phyloP scores from a whole-genome alignment of 2,797 vertebrate species.

The Botia kubotai region DNA sequence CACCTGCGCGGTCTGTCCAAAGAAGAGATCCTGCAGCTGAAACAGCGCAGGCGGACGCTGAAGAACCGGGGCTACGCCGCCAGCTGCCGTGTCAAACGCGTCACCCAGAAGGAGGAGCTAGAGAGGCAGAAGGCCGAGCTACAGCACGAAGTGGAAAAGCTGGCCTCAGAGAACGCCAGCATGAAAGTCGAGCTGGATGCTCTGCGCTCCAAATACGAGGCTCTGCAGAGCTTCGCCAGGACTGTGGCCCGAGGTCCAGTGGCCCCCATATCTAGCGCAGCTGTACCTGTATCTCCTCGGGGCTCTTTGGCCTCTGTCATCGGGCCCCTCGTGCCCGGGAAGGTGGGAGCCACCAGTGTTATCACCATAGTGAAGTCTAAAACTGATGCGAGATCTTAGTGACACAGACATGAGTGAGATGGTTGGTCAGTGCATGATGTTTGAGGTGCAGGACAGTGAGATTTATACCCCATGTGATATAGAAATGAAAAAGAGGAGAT shows the following conservation, averaged over 20 bases:
- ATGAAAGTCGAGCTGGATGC: constrained; percentile 96
- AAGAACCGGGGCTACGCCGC: constrained; percentile 97
- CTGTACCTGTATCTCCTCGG: constrained; percentile 81
- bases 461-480: too few species aligned
- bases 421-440: constrained; percentile 65
- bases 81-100: constrained; percentile 95
- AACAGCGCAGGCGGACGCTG: constrained; percentile 95
- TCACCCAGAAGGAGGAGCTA: constrained; percentile 98
- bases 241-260: constrained; percentile 94
- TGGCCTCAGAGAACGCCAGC: constrained; percentile 93
- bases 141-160: constrained; percentile 98
- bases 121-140: constrained; percentile 97
- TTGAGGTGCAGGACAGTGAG: constrained; percentile 67
- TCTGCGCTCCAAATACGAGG: constrained; percentile 96
- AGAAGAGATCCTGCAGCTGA: constrained; percentile 96
- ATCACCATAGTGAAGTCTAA: constrained; percentile 99
- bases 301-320: constrained; percentile 87
- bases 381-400: constrained; percentile 95
- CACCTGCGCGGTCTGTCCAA: constrained; percentile 95
- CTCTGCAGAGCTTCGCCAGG: constrained; percentile 96
- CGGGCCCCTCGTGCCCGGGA: constrained; percentile 92
- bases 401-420: constrained; percentile 63
- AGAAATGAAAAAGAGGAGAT: too few species aligned
- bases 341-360: constrained; percentile 95
- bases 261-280: constrained; percentile 85